phyloP scores from a whole-genome alignment of 2,113 vertebrate species.

The Stomatorhinus ivindoensis region DNA sequence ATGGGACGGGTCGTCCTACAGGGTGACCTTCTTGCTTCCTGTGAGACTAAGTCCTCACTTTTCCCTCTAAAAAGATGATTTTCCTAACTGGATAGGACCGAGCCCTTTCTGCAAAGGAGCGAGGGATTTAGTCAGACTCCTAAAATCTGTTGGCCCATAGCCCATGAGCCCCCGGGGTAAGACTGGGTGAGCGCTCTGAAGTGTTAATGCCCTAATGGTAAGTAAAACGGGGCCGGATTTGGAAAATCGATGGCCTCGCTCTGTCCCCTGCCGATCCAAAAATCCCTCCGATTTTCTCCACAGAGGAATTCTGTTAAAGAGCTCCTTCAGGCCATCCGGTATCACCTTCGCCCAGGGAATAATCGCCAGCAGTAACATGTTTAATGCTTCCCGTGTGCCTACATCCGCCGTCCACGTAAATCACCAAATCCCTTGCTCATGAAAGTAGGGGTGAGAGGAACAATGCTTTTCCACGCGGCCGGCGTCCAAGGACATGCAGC shows the following conservation, averaged over 20 bases:
- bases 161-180: background rate
- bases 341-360: background rate
- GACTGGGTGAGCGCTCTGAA: conserved; percentile 10
- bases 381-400: conserved; percentile 5
- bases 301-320: background rate
- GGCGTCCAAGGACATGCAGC: background rate
- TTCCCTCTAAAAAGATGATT: conserved; percentile 5
- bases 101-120: conserved; percentile 3
- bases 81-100: conserved; percentile 1
- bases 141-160: conserved; percentile 15
- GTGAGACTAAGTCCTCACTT: background rate
- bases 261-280: conserved; percentile 4
- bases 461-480: background rate
- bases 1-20: background rate
- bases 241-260: conserved; percentile 3
- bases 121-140: conserved; percentile 14
- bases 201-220: conserved; percentile 17
- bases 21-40: background rate
- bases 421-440: background rate
- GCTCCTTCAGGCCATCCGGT: background rate
- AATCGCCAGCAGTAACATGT: background rate
- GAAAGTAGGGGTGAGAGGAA: background rate
- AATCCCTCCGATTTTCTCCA: background rate
- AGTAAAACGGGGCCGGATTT: background rate
- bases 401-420: background rate